Evolutionary conservation across 2,888 invertebrate genomes (phyloP).

Genomic region (Phyto melanocephala): DNA sequence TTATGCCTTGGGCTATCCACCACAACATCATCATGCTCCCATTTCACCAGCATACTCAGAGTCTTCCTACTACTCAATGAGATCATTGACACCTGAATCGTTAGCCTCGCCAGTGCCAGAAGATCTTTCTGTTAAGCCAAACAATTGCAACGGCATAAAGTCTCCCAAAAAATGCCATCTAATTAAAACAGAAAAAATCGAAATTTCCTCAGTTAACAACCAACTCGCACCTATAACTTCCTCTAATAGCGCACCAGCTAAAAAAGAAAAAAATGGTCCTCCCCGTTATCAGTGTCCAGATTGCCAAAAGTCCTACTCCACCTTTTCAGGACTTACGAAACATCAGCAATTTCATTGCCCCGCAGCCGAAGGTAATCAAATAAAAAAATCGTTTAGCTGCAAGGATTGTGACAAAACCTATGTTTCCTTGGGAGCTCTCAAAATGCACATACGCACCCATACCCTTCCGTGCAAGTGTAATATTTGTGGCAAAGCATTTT

Average conservation of each 20-base stretch:
- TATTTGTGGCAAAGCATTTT: conserved; percentile 97
- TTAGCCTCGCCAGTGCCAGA: conserved; percentile 77
- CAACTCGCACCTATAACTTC: conserved; percentile 52
- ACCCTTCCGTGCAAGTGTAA: conserved; percentile 98
- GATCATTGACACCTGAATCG: conserved; percentile 78
- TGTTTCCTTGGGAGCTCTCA: conserved; percentile 95
- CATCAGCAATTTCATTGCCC: conserved; percentile 98
- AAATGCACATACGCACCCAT: conserved; percentile 99
- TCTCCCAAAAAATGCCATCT: conserved; percentile 28
- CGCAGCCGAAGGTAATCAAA: conserved; percentile 89
- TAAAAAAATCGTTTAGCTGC: conserved; percentile 96
- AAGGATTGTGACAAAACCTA: conserved; percentile 98
- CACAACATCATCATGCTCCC: conserved; percentile 73
- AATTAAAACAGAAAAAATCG: conserved; percentile 33
- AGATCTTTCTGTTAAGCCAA: conserved; percentile 77
- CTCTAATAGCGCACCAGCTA: conserved; percentile 70
- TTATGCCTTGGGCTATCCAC: conserved; percentile 65
- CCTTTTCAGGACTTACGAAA: conserved; percentile 96
- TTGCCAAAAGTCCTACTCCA: conserved; percentile 97
- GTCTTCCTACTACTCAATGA: conserved; percentile 77
- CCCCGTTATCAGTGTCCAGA: conserved; percentile 94
- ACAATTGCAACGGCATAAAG: conserved; percentile 59
- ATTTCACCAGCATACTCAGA: conserved; percentile 79
- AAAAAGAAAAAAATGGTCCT: conserved; percentile 76
- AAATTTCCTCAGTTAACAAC: conserved; percentile 54